Evolutionary conservation across 1,140 invertebrate genomes (phyloP), one percentile per base, ranked within the genome.

Genomic region (Drosophila sucinea): DNA sequence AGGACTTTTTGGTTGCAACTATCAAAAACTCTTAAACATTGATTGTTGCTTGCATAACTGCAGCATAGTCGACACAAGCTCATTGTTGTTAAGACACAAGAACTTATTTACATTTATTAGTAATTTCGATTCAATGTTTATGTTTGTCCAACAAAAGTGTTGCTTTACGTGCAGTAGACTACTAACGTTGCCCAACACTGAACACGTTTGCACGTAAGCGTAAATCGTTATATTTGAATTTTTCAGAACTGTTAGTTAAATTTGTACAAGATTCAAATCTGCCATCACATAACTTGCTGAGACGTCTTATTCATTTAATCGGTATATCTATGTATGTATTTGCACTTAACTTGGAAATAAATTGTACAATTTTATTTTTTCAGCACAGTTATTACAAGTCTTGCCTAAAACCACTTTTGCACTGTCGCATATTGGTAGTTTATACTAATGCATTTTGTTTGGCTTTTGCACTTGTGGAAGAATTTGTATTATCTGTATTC

Each of bases 21-120:
- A 17, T 78, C 71, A 62, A 85, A 85, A 2, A 85, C 67, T 33
- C 58, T 61, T 29, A 78, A 27, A 1, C 77, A 74, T 25, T 62
- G 61, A 3, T 76, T 63, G 4, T 3, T 17, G 10, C 11, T 67
- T 7, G 60, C 51, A 51, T 35, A 38, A 27, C 58, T 69, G 4
- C 74, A 66, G 44, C 82, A 85, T 0, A 69, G 56, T n/a, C 82
- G 57, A 30, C 82, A 85, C 56, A 72, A 29, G n/a, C 70, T 66
- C 44, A 51, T 51, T 1, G 8, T 47, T 47, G 44, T 17, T 10
- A 27, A 27, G 1, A 38, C 8, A 11, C 23, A 27, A 51, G 3
- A 51, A 8, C 7, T 51, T 51, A 1, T 27, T 51, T 51, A 10
- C 27, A 8, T 47, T 25, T n/a, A 17, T 44, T 44, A 2, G 17